Evolutionary conservation across 2,113 vertebrate species (phyloP).

Genomic region (Corythaeola cristata): DNA sequence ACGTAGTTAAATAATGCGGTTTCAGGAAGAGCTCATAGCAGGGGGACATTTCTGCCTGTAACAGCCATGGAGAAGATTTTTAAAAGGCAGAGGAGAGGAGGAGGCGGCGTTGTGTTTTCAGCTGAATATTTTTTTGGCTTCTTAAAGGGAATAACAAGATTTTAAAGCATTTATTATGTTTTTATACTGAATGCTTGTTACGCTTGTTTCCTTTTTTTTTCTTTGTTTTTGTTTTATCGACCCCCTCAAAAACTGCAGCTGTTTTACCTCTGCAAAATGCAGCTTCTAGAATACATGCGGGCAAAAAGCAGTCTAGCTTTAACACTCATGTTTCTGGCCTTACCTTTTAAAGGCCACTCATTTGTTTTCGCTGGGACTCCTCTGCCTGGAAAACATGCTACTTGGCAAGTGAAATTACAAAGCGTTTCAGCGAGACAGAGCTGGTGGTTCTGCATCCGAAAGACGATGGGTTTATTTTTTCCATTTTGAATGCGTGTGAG

Average conservation of each 20-base stretch:
- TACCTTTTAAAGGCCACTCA: neutral
- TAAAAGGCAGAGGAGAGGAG: neutral
- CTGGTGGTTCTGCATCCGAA: neutral
- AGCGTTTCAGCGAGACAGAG: neutral
- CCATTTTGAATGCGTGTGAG: neutral
- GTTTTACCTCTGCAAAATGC: neutral
- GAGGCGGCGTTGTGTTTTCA: neutral
- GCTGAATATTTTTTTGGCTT: neutral
- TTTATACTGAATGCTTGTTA: neutral
- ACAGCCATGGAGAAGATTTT: neutral
- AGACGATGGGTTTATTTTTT: neutral
- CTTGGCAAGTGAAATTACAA: neutral
- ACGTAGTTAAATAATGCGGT: neutral
- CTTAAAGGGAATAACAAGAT: neutral
- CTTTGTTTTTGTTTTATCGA: neutral
- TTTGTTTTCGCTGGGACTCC: neutral
- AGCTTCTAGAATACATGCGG: neutral
- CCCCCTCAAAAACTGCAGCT: neutral
- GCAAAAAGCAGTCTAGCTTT: neutral
- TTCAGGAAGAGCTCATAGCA: neutral
- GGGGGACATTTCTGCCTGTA: neutral
- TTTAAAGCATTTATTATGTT: neutral
- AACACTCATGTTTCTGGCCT: neutral
- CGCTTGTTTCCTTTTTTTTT: neutral
- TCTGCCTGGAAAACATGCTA: neutral